Base-by-base conservation (phyloP, 2,113 vertebrate genomes). In the Ardeotis arabs region DNA sequence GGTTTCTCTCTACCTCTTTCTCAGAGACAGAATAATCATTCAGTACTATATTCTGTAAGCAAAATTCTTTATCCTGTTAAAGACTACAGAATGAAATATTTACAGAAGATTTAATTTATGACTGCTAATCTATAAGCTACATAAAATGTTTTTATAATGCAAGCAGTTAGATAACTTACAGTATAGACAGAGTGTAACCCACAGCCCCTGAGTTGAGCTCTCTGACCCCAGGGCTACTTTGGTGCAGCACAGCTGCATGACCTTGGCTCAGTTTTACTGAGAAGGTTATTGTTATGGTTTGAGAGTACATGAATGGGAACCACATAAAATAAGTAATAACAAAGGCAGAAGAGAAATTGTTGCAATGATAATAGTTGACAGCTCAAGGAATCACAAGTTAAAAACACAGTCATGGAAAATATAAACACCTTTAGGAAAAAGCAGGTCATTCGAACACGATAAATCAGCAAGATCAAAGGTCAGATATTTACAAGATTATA, bases 321-420 rank as follows among this genome's bases (percentile, higher is more conserved):
- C 50, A 63, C 25, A 18, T 44, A 49, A 90, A 90, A 66, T 69
- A 88, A 92, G 41, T n/a, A 84, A 74, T 84, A 86, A 84, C 37
- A 81, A 7, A 35, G 50, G 59, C 47, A 88, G 80, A 90, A 93
- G 91, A 92, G 60, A 84, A 95, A 87, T 81, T 78, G 41, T 92
- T 89, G 60, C 68, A 70, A 58, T 66, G 86, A 37, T 37, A 81
- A 24, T 7, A 81, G 68, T 4, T 89, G 80, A 76, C 89, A 95
- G 76, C n/a, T 93, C 72, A 72, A 55, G 60, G 52, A 92, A 75
- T 56, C 64, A 27, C 20, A 10, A 66, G 68, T 14, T 3, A 44
- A 83, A 91, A 81, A 67, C 11, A 45, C 5, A 59, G 56, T 24
- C 6, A 8, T 20, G 31, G 31, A 86, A 90, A 60, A 74, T 47